Percentiles rank a stretch among this genome's conserved stretches.
These are phyloP conservation scores for Hyposoter dolosus DNA, from an alignment of 2,888 invertebrate genomes.

Conservation along the genomic window DNA sequence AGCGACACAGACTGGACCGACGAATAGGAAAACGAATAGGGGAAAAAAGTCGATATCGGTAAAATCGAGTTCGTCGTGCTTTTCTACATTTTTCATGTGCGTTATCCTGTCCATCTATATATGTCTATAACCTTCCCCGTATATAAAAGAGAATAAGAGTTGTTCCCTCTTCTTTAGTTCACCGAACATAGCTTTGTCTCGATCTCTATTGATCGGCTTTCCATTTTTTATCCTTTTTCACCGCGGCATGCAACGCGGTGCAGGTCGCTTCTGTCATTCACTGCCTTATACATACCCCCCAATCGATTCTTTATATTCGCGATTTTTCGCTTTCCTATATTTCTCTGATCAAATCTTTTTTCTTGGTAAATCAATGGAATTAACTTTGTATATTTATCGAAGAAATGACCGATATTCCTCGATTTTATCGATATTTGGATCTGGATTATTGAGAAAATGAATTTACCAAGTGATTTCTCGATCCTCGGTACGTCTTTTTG, in stretches of 20 bases:
- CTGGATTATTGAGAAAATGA: no score
- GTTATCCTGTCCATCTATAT: conserved; percentile 3
- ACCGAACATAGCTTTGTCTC: background rate
- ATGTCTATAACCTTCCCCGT: background rate
- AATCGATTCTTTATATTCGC: conserved; percentile 29
- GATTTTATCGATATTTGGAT: no score
- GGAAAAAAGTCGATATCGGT: conserved; percentile 81
- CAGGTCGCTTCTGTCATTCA: conserved; percentile 68
- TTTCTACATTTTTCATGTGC: conserved; percentile 17
- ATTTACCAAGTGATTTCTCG: background rate
- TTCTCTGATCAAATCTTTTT: background rate
- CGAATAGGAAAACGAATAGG: conserved; percentile 40
- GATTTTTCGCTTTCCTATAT: conserved; percentile 11
- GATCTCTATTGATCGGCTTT: background rate
- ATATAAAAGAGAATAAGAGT: conserved; percentile 25
- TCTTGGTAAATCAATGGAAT: background rate
- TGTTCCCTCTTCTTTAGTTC: background rate
- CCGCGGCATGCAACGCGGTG: conserved; percentile 1
- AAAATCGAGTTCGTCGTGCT: conserved; percentile 80
- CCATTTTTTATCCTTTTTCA: conserved; percentile 14
- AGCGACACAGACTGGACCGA: conserved; percentile 41
- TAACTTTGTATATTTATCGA: background rate
- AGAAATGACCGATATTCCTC: background rate
- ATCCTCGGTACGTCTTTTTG: background rate
- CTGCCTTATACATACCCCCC: conserved; percentile 16